Percentiles rank a stretch among this genome's conserved stretches.
Evolutionary conservation across 1,140 invertebrate genomes (phyloP).

Genomic region (Meloidogyne exigua): DNA sequence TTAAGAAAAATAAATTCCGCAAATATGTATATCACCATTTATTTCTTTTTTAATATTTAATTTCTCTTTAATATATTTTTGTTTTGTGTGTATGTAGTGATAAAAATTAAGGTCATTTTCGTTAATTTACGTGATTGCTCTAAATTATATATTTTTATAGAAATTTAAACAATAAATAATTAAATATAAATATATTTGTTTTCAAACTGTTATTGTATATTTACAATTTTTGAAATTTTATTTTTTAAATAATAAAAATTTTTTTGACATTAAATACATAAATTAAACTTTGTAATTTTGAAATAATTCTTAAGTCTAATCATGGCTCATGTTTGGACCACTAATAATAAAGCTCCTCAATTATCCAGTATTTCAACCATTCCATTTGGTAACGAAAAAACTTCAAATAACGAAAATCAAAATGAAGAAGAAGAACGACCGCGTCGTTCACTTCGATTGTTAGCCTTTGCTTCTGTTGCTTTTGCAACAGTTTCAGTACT

Average conservation of each 20-base stretch:
- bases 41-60: neutral
- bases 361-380: constrained; percentile 1
- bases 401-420: neutral
- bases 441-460: constrained; percentile 48
- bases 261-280: no score
- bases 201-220: neutral
- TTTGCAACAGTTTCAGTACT: constrained; percentile 61
- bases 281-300: no score
- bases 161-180: neutral
- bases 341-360: neutral
- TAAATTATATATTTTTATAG: neutral
- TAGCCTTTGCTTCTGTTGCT: constrained; percentile 58
- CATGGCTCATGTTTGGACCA: neutral
- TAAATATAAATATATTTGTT: neutral
- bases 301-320: no score
- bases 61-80: neutral
- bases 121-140: neutral
- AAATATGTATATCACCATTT: neutral
- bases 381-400: neutral
- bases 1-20: neutral
- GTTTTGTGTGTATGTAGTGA: neutral
- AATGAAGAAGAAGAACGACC: constrained; percentile 16
- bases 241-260: neutral
- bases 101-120: constrained; percentile 2
- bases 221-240: neutral